These are phyloP conservation scores for Halictus ligatus DNA, from an alignment of 2,888 invertebrate species.

Conservation along the genomic window DNA sequence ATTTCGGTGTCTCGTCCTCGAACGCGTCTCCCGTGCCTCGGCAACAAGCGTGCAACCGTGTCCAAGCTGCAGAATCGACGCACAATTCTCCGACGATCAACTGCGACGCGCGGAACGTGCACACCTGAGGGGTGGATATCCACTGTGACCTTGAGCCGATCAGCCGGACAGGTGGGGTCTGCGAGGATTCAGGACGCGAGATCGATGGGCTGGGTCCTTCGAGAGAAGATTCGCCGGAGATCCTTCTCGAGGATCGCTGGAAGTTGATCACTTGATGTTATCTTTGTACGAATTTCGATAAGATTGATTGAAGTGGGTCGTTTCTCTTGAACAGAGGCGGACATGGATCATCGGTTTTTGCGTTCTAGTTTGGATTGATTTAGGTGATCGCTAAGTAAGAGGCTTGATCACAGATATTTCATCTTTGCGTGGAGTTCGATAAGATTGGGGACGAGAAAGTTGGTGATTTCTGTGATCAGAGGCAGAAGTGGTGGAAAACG, in stretches of 20 bases:
- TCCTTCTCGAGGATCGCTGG: neutral
- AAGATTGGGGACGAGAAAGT: neutral
- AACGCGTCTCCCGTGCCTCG: fast-evolving
- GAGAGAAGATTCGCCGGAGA: neutral
- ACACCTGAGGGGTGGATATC: slow-evolving; percentile 29
- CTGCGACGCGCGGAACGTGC: slow-evolving; percentile 17
- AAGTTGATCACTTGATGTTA: neutral
- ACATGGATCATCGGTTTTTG: neutral
- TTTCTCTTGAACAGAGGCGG: neutral
- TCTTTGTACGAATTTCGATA: neutral
- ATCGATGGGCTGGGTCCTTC: neutral
- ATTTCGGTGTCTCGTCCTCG: neutral
- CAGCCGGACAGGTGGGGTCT: slow-evolving; percentile 35
- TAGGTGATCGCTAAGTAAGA: neutral
- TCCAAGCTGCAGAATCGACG: neutral
- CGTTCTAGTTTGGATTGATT: neutral
- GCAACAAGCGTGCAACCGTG: neutral
- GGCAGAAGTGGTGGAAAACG: neutral
- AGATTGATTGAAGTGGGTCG: neutral
- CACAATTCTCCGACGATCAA: neutral
- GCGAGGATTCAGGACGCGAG: neutral
- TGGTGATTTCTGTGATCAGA: neutral
- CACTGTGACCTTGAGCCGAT: slow-evolving; percentile 60
- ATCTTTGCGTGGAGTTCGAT: neutral
- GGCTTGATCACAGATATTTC: neutral